phyloP scores from a whole-genome alignment of 2,797 vertebrate species.

The Clarias fuscus region DNA sequence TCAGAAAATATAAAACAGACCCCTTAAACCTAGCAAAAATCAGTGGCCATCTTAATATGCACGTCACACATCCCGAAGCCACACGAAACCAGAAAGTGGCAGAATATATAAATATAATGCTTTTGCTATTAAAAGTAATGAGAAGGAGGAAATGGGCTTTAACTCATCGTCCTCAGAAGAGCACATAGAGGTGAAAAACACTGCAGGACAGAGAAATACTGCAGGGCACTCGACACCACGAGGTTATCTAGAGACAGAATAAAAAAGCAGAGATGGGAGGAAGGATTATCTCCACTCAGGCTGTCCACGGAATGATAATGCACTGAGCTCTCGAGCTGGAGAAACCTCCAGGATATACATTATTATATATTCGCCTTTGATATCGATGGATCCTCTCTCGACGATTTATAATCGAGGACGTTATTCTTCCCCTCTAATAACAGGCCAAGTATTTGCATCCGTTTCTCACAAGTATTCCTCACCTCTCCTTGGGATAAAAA shows the following conservation, averaged over 20 bases:
- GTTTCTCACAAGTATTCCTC: slow-evolving; percentile 56
- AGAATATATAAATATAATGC: not conserved
- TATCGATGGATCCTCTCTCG: slow-evolving; percentile 57
- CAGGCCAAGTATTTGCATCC: slow-evolving; percentile 50
- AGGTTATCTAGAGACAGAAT: slow-evolving; percentile 61
- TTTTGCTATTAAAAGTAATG: slow-evolving; percentile 17
- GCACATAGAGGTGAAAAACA: slow-evolving; percentile 64
- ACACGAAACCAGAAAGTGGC: not conserved
- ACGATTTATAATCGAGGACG: slow-evolving; percentile 48
- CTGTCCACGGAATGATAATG: slow-evolving; percentile 43
- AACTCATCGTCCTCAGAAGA: not conserved
- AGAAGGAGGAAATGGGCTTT: slow-evolving; percentile 60
- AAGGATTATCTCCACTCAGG: slow-evolving; percentile 37
- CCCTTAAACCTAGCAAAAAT: not conserved
- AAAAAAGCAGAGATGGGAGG: slow-evolving; percentile 55
- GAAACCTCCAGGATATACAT: slow-evolving; percentile 5
- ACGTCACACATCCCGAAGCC: not conserved
- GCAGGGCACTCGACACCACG: slow-evolving; percentile 67
- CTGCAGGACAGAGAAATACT: slow-evolving; percentile 66
- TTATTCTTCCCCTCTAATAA: slow-evolving; percentile 61
- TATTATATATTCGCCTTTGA: slow-evolving; percentile 35
- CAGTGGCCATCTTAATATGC: not conserved
- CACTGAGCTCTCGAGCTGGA: not conserved
- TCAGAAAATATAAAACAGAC: not conserved
- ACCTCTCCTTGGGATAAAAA: slow-evolving; percentile 51